Conservation (phyloP, 92 coral and sea anemone species). For the Hydrozoanthus gracilis region DNA sequence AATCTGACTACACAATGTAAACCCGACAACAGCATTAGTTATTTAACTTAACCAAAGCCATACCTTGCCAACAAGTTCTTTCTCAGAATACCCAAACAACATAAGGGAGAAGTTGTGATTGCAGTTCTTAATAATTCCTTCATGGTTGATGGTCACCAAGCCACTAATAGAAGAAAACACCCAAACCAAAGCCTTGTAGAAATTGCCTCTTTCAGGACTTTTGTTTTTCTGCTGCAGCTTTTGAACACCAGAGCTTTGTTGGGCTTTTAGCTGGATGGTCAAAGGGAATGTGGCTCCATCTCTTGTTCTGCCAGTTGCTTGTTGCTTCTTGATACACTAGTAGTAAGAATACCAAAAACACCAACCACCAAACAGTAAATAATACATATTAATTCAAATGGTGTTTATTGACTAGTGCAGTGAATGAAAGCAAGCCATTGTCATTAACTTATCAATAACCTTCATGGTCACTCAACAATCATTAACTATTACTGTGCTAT, state of each 20-base stretch:
- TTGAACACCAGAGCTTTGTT: slow-evolving; percentile 64
- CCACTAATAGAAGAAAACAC: slow-evolving; percentile 97
- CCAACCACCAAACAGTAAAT: neutral
- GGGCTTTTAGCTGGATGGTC: slow-evolving; percentile 79
- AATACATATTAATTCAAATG: too few species aligned
- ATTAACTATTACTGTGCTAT: too few species aligned
- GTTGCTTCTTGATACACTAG: slow-evolving; percentile 82
- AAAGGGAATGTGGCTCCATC: slow-evolving; percentile 96
- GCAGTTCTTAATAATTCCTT: slow-evolving; percentile 84
- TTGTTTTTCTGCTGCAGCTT: slow-evolving; percentile 55
- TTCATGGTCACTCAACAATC: too few species aligned
- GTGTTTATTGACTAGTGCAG: too few species aligned
- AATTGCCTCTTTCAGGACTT: slow-evolving; percentile 49
- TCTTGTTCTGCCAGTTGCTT: slow-evolving; percentile 92
- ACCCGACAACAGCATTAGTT: too few species aligned
- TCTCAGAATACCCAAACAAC: slow-evolving; percentile 91
- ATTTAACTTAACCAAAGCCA: too few species aligned
- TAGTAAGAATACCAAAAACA: neutral
- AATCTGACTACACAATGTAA: too few species aligned
- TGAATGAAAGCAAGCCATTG: too few species aligned
- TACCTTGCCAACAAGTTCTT: slow-evolving; percentile 91
- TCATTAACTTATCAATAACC: too few species aligned
- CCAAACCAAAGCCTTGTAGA: slow-evolving; percentile 85
- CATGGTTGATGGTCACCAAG: slow-evolving; percentile 80
- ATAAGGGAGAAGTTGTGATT: slow-evolving; percentile 90